Base-by-base conservation (phyloP, 1,140 invertebrate species). In the Solen grandis region DNA sequence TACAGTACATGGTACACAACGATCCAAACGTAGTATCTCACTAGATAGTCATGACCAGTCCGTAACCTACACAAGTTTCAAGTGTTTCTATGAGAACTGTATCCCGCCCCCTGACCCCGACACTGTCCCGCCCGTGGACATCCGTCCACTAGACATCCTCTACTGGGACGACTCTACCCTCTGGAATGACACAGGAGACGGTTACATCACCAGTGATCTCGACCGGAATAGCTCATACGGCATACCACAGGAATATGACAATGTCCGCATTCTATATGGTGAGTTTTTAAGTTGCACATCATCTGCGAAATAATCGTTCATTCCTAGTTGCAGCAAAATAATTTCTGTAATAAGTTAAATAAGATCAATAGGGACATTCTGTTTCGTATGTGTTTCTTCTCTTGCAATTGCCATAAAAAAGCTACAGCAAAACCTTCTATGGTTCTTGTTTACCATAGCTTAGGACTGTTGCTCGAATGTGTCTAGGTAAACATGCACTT, bases 81-180 rank as follows among this genome's bases (percentile, higher is more conserved):
- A 86, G 38, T 92, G 91, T 83, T 89, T 73, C 68, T 92, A 88
- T 59, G 38, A 70, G 46, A 78, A 88, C 78, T 92, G 91, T 66
- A 74, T 83, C 5, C 80, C 87, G 19, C 90, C 90, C 2, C 84
- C 85, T n/a, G 87, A 89, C 46, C 88, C 88, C 1, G 81, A 85
- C 25, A 76, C 83, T 8, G 66, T 87, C 1, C 84, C 85, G 13
- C 87, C 86, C 13, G 72, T 65, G 0, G 60, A 63, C 8, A 38
- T 29, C 0, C 65, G 86, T 0, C 87, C 88, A 10, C 52, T 59
- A 25, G 65, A 86, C 38, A 74, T 74, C n/a, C 60, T 78, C 0
- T 81, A 29, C 16, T 91, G 90, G 90, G 84, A 82, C 4, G n/a
- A 83, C 0, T 29, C 29, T 3, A 52, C 19, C 19, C 19, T 46